A percentile compares a stretch with the other conserved stretches of the same genome.
phyloP scores from a whole-genome alignment of 2,113 vertebrate species.

The Reinhardtius hippoglossoides region DNA sequence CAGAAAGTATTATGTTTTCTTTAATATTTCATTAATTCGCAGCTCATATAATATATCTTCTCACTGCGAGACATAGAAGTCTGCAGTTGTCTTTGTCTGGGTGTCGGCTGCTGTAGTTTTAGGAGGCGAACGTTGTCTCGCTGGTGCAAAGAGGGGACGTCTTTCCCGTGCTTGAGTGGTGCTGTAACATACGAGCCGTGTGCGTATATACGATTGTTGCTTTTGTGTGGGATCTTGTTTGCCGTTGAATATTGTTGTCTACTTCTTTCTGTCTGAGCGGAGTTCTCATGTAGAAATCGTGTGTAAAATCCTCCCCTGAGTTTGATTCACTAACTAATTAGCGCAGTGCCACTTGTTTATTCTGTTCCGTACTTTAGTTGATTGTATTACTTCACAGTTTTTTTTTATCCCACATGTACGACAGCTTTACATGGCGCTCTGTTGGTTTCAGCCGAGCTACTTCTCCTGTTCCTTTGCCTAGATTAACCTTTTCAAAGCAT shows the following conservation, averaged over 20 bases:
- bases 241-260: slow-evolving; percentile 43
- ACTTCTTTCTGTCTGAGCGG: slow-evolving; percentile 27
- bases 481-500: slow-evolving; percentile 16
- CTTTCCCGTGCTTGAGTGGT: slow-evolving; percentile 43
- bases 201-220: slow-evolving; percentile 44
- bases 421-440: slow-evolving; percentile 3
- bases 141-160: slow-evolving; percentile 56
- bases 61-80: slow-evolving; percentile 1
- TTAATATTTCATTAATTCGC: slow-evolving; percentile 9
- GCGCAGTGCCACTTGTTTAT: slow-evolving; percentile 20
- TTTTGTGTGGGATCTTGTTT: slow-evolving; percentile 51
- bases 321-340: slow-evolving; percentile 17
- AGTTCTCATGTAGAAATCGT: slow-evolving; percentile 21
- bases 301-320: slow-evolving; percentile 2
- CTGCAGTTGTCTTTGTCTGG: slow-evolving; percentile 27
- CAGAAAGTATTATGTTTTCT: slow-evolving; percentile 49
- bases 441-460: not conserved
- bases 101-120: slow-evolving; percentile 53
- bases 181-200: slow-evolving; percentile 67
- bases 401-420: not conserved
- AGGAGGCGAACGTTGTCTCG: slow-evolving; percentile 40
- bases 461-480: slow-evolving; percentile 9
- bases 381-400: slow-evolving; percentile 17
- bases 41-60: slow-evolving; percentile 1
- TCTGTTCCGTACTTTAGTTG: slow-evolving; percentile 23